Percentiles rank a stretch among this genome's conserved stretches.
Conservation (phyloP, 2,797 vertebrate species). For the Chiroxiphia lanceolata region DNA sequence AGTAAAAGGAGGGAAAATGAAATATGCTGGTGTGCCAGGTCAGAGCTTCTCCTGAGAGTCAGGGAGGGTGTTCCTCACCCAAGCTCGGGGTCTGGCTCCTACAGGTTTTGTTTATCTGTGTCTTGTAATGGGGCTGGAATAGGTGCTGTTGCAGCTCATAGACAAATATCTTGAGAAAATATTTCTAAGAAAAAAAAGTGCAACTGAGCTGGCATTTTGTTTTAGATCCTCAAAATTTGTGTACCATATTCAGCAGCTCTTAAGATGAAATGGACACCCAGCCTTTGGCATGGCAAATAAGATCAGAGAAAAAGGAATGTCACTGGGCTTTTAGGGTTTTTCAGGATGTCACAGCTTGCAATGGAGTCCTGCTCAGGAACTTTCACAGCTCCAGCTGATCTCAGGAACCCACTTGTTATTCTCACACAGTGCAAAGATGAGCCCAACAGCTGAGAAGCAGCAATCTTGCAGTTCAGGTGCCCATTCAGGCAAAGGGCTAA, state of each 20-base stretch:
- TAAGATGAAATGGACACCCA: fast-evolving
- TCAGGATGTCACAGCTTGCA: neutral
- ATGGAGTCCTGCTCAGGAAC: neutral
- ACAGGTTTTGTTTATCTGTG: neutral
- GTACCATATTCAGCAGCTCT: neutral
- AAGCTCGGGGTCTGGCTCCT: neutral
- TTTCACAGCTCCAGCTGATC: neutral
- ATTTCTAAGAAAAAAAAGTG: neutral
- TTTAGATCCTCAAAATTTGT: neutral
- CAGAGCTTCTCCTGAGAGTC: neutral
- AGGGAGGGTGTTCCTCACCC: neutral
- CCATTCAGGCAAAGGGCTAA: neutral
- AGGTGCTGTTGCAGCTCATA: neutral
- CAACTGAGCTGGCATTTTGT: neutral
- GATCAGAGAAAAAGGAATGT: neutral
- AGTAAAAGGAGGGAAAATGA: neutral
- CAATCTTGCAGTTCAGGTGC: neutral
- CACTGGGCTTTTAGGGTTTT: neutral
- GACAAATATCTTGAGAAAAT: neutral
- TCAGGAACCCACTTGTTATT: neutral
- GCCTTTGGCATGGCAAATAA: neutral
- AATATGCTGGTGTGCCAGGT: neutral
- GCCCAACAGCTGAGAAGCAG: neutral
- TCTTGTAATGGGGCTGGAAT: neutral
- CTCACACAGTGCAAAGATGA: neutral